A percentile compares a stretch with the other conserved stretches of the same genome.
These are phyloP conservation scores for Troides helena DNA, from an alignment of 2,888 invertebrate genomes.

Conservation along the genomic window DNA sequence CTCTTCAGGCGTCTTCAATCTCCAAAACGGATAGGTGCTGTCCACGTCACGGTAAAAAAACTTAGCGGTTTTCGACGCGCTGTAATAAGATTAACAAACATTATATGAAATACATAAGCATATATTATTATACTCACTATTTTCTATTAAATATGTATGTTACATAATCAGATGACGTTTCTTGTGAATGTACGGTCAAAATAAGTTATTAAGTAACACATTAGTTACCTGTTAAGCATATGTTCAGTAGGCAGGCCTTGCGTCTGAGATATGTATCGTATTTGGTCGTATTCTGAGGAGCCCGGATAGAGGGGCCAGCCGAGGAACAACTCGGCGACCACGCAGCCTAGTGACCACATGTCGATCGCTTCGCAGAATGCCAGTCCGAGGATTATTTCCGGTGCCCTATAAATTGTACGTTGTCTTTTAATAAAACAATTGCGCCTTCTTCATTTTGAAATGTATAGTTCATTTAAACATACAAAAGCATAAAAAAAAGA, in stretches of 20 bases:
- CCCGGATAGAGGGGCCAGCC: constrained; percentile 99
- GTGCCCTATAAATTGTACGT: constrained; percentile 82
- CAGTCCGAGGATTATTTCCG: constrained; percentile 97
- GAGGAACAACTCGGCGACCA: constrained; percentile 98
- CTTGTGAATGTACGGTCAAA: too few species aligned
- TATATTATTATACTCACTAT: too few species aligned
- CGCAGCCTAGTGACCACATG: constrained; percentile 99
- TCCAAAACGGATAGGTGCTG: constrained; percentile 93
- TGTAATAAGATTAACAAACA: constrained; percentile 65
- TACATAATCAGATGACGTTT: too few species aligned
- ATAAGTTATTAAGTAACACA: neutral
- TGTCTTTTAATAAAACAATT: neutral
- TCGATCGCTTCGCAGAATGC: constrained; percentile 99
- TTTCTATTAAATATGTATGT: too few species aligned
- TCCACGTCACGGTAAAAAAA: constrained; percentile 99
- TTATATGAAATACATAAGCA: too few species aligned
- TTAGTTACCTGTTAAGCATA: constrained; percentile 94
- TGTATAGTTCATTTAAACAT: too few species aligned
- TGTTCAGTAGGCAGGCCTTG: constrained; percentile 98
- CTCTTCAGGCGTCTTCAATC: constrained; percentile 97
- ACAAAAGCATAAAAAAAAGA: too few species aligned
- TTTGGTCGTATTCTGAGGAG: constrained; percentile 99
- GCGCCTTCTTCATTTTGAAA: too few species aligned
- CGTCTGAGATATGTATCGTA: constrained; percentile 97
- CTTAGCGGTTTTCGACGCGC: constrained; percentile 98